Conservation (phyloP, 2,888 invertebrate species). For the Volucella inanis region DNA sequence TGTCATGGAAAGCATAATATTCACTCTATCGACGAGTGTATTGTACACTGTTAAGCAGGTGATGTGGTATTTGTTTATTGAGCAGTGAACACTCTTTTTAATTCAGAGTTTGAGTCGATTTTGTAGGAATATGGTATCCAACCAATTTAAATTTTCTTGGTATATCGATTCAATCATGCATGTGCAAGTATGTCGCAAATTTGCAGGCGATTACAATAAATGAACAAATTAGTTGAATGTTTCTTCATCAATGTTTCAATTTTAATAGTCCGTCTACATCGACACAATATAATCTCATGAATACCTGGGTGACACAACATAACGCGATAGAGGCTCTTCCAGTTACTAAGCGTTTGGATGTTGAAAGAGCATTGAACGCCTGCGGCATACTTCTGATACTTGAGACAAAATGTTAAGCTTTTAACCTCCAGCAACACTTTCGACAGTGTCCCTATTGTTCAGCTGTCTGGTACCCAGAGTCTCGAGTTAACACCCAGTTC, state of each 20-base stretch:
- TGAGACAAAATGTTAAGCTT: constrained; percentile 54
- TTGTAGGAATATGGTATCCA: too few species aligned
- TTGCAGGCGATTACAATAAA: not conserved
- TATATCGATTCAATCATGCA: too few species aligned
- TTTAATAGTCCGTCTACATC: constrained; percentile 41
- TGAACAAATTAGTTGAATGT: not conserved
- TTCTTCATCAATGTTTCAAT: not conserved
- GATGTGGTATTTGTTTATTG: too few species aligned
- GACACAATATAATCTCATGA: constrained; percentile 24
- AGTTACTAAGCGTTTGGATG: constrained; percentile 27
- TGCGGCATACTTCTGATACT: constrained; percentile 34
- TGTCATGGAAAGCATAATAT: too few species aligned
- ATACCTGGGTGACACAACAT: constrained; percentile 14
- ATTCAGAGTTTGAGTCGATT: too few species aligned
- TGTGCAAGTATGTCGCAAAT: too few species aligned
- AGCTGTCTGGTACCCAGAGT: not conserved
- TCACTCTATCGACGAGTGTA: too few species aligned
- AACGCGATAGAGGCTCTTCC: constrained; percentile 4
- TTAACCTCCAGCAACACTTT: constrained; percentile 42
- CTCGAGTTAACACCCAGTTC: not conserved
- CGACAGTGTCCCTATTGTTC: constrained; percentile 27
- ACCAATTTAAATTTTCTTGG: too few species aligned
- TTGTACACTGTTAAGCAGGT: too few species aligned
- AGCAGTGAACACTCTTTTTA: too few species aligned
- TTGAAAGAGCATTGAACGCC: constrained; percentile 25